These are phyloP conservation scores for Lasioglossum zephyrum DNA, from an alignment of 2,888 invertebrate genomes.

Conservation along the genomic window DNA sequence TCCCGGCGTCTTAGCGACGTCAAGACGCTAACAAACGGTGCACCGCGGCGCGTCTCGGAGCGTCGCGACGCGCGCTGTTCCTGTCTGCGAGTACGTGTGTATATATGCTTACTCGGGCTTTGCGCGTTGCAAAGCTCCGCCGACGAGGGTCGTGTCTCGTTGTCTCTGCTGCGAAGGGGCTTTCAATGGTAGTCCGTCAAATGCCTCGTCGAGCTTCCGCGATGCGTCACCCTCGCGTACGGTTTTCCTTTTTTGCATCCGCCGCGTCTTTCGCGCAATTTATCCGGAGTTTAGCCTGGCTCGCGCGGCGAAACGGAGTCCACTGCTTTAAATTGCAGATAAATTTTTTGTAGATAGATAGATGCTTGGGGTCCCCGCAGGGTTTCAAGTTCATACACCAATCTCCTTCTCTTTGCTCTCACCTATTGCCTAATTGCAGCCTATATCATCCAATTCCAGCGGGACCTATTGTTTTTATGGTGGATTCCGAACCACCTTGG, in stretches of 20 bases:
- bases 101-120: conserved; percentile 20
- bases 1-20: conserved; percentile 74
- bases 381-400: too few species aligned
- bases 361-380: too few species aligned
- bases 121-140: conserved; percentile 31
- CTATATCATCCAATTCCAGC: too few species aligned
- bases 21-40: conserved; percentile 77
- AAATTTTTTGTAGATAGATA: too few species aligned
- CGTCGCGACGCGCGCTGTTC: not conserved
- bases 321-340: too few species aligned
- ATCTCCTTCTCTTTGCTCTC: too few species aligned
- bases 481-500: too few species aligned
- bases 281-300: not conserved
- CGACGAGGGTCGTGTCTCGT: conserved; percentile 27
- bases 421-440: too few species aligned
- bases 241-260: not conserved
- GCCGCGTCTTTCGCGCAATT: conserved; percentile 1
- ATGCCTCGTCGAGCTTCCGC: conserved; percentile 31
- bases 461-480: too few species aligned
- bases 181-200: conserved; percentile 56
- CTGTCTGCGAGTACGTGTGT: not conserved
- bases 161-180: conserved; percentile 41
- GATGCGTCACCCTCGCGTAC: conserved; percentile 2
- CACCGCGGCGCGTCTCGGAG: conserved; percentile 49
- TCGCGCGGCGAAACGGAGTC: too few species aligned